Evolutionary conservation across 2,113 vertebrate species (phyloP), one percentile per base, ranked within the genome.

Genomic region (Balaenoptera acutorostrata): DNA sequence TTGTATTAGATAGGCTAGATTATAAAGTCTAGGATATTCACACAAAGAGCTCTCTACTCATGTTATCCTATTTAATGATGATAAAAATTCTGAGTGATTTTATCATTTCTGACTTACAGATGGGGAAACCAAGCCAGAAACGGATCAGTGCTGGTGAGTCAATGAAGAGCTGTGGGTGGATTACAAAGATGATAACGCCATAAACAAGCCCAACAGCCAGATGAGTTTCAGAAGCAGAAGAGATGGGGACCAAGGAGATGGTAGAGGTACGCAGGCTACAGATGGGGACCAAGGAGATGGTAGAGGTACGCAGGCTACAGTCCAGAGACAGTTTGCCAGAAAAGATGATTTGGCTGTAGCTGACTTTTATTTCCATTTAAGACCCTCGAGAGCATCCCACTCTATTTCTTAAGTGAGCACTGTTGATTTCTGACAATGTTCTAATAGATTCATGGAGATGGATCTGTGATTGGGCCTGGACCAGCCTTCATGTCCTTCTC

Each of bases 171-270:
- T 81, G 23, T 39, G 25, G 39, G 17, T 93, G 12, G 64, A 75
- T 88, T 93, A 84, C 64, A 75, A 96, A 95, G 23, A 69, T 41
- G 52, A 46, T 89, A 77, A 87, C 29, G 71, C 11, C 25, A 63
- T 80, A 82, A 96, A 90, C 63, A 97, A 93, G 61, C 15, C 11
- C 15, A 82, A 85, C 80, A 96, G 49, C 87, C 36, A 72, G 59
- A 93, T 77, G 59, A 89, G 20, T 92, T 96, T 88, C 78, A 82
- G 77, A 88, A 89, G 49, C 46, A 93, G 63, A 93, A 81, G 64
- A 95, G 23, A 81, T 88, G 46, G 29, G 57, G 59, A 82, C 61
- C 44, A 83, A 55, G 52, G 33, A 83, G 85, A 92, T 55, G 55
- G 18, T 29, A 69, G 59, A 92, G 44, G 8, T 55, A 6, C 8